A percentile compares a stretch with the other conserved stretches of the same genome.
Evolutionary conservation across 2,797 vertebrate species (phyloP).

Genomic region (Pogonophryne albipinna): DNA sequence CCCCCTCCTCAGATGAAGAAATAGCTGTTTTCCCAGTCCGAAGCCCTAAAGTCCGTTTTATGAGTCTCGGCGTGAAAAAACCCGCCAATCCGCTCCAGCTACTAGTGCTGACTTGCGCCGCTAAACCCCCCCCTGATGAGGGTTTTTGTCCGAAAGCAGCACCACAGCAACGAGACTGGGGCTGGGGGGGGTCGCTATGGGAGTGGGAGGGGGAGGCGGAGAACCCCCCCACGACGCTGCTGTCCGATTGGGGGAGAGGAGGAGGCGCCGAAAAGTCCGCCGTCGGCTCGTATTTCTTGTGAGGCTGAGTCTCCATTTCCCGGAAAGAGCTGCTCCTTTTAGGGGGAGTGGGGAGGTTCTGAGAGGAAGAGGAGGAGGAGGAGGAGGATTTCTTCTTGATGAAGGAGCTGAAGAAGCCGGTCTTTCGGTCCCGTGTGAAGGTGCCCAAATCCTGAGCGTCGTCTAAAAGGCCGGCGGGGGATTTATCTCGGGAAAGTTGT

Average conservation of each 20-base stretch:
- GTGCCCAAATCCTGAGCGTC: slow-evolving; percentile 92
- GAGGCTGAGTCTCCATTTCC: slow-evolving; percentile 98
- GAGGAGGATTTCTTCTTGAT: slow-evolving; percentile 93
- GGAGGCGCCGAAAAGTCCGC: slow-evolving; percentile 89
- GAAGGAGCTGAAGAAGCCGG: slow-evolving; percentile 99
- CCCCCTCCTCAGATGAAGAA: slow-evolving; percentile 85
- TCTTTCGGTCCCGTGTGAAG: slow-evolving; percentile 96
- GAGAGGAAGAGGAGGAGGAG: slow-evolving; percentile 79
- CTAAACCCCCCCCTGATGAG: slow-evolving; percentile 80
- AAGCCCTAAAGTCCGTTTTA: slow-evolving; percentile 98
- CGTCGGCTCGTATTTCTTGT: slow-evolving; percentile 96
- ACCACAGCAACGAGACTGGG: slow-evolving; percentile 92
- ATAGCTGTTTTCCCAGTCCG: slow-evolving; percentile 90
- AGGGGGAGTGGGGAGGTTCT: slow-evolving; percentile 94
- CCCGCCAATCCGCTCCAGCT: slow-evolving; percentile 97
- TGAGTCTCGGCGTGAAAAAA: slow-evolving; percentile 98
- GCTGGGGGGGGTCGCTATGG: slow-evolving; percentile 90
- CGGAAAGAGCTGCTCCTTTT: slow-evolving; percentile 98
- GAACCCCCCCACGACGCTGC: slow-evolving; percentile 84
- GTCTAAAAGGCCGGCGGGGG: slow-evolving; percentile 92
- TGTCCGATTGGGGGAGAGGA: slow-evolving; percentile 90
- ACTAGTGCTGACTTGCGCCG: slow-evolving; percentile 84
- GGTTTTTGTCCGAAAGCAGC: slow-evolving; percentile 93
- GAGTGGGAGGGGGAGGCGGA: slow-evolving; percentile 85
- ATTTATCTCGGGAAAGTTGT: slow-evolving; percentile 96